Conservation (phyloP, 2,797 vertebrate species). For the Cirrhinus mrigala region DNA sequence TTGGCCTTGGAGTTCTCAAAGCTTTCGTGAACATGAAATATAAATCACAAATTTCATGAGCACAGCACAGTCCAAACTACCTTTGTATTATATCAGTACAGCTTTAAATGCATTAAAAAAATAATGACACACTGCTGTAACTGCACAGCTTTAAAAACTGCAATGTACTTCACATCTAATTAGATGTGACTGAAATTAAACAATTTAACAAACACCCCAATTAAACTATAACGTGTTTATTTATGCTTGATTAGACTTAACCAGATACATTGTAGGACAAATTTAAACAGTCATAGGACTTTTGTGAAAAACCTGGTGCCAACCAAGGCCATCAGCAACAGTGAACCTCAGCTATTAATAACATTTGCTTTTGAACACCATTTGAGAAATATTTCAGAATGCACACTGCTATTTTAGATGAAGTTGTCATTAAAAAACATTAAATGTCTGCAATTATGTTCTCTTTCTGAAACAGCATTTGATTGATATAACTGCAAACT, state of each 20-base stretch:
- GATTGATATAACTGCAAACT: not conserved
- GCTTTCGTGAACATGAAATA: not conserved
- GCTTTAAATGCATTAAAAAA: not conserved
- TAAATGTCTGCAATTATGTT: not conserved
- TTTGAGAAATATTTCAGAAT: not conserved
- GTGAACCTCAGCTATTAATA: not conserved
- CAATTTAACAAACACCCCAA: not conserved
- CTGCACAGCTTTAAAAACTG: not conserved
- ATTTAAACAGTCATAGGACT: not conserved
- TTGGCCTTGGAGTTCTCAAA: slow-evolving; percentile 13
- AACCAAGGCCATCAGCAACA: not conserved
- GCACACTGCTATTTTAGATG: not conserved
- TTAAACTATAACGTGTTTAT: not conserved
- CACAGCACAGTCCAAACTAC: not conserved
- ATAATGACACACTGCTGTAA: not conserved
- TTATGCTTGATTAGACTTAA: not conserved
- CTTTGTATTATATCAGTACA: not conserved
- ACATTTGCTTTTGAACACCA: not conserved
- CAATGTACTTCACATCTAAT: not conserved
- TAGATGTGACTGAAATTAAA: not conserved
- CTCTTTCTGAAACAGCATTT: not conserved
- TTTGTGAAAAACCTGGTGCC: not conserved
- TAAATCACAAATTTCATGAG: not conserved
- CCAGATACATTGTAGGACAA: not conserved
- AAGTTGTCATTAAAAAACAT: not conserved